These are phyloP conservation scores for Sepioteuthis lessoniana DNA, from an alignment of 2,888 invertebrate species.

Conservation along the genomic window DNA sequence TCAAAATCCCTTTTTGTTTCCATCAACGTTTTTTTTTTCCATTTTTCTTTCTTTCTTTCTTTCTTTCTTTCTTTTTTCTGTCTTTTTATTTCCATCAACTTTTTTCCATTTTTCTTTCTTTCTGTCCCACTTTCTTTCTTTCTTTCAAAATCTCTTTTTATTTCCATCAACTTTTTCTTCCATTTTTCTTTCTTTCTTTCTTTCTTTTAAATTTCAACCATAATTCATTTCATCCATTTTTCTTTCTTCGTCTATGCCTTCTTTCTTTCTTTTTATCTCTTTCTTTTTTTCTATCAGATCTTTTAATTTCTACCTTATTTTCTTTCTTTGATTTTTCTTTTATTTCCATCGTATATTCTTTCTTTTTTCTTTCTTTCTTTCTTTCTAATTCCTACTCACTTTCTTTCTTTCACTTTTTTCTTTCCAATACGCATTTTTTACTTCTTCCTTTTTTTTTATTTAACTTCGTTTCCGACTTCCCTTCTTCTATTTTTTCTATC, in stretches of 20 bases:
- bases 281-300: not conserved
- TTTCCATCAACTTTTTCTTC: not conserved
- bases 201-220: not conserved
- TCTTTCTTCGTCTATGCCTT: not conserved
- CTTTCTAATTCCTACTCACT: too few relatives aligned
- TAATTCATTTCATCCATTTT: not conserved
- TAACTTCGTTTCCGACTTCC: not conserved
- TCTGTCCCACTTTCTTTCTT: too few relatives aligned
- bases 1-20: too few relatives aligned
- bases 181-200: not conserved
- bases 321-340: too few relatives aligned
- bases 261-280: not conserved
- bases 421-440: not conserved
- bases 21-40: too few relatives aligned
- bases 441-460: not conserved
- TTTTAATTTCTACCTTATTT: not conserved
- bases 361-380: not conserved
- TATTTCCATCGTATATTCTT: too few relatives aligned
- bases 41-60: too few relatives aligned
- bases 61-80: too few relatives aligned
- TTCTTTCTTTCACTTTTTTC: not conserved
- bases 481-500: not conserved
- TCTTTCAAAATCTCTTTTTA: not conserved
- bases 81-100: too few relatives aligned
- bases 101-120: too few relatives aligned